A percentile compares a stretch with the other conserved stretches of the same genome.
Conservation (phyloP, 2,113 vertebrate genomes). For the Boulengeromyrus knoepffleri region DNA sequence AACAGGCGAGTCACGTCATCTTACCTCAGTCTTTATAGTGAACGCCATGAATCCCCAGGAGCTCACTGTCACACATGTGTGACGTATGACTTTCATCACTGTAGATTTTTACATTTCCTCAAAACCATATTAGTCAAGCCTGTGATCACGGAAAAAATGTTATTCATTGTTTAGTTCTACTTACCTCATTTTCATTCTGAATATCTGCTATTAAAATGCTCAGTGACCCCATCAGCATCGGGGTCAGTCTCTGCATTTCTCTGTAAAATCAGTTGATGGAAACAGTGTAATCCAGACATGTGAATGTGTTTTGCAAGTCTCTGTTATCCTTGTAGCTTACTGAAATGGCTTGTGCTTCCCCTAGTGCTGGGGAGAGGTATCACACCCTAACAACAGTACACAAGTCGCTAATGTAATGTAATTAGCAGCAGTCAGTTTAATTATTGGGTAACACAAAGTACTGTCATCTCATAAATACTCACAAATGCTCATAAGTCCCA, state of each 20-base stretch:
- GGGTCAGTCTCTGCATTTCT: neutral
- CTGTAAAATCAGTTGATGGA: neutral
- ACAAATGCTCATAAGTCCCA: neutral
- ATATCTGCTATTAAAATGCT: neutral
- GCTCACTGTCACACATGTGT: neutral
- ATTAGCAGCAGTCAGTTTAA: neutral
- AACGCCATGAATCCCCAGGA: neutral
- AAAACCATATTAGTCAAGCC: neutral
- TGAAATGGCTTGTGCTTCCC: slow-evolving; percentile 23
- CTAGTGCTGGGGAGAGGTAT: slow-evolving; percentile 31
- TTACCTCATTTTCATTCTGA: neutral
- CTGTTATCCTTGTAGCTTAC: too few species aligned
- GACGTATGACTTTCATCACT: neutral
- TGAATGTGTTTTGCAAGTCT: neutral
- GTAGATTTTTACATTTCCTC: neutral
- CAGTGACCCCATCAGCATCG: neutral
- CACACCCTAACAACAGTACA: slow-evolving; percentile 5
- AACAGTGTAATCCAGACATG: neutral
- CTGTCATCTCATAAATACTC: neutral
- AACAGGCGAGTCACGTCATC: neutral
- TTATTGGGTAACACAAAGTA: neutral
- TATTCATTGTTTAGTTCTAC: neutral
- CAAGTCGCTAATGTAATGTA: neutral
- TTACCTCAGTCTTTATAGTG: neutral
- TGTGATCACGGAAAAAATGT: neutral